Conservation (phyloP, 2,113 vertebrate species). For the Cettia cetti region DNA sequence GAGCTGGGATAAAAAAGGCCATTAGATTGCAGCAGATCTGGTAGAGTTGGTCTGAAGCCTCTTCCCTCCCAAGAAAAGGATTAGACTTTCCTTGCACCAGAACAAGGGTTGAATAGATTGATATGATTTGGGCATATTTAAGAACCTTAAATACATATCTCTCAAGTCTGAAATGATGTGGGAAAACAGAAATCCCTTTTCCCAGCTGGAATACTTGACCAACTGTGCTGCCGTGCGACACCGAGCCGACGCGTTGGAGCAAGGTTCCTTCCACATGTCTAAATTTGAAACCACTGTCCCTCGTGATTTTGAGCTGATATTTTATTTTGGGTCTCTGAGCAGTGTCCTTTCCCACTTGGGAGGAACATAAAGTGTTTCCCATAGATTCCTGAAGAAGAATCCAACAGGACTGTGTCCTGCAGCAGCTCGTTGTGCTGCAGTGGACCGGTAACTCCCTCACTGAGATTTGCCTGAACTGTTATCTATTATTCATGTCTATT, state of each 20-base stretch:
- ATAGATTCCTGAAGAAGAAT: not conserved
- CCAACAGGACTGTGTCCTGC: fast-evolving
- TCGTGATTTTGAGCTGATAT: not conserved
- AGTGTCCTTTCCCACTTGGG: not conserved
- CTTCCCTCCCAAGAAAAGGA: not conserved
- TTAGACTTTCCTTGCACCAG: not conserved
- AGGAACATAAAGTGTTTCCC: not conserved
- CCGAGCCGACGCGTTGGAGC: not conserved
- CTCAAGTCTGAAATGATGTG: conserved; percentile 1
- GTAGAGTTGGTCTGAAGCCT: conserved; percentile 30
- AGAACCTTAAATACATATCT: not conserved
- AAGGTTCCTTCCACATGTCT: not conserved
- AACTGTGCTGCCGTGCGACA: not conserved
- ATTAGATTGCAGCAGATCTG: conserved; percentile 58
- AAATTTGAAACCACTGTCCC: not conserved
- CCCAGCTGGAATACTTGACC: not conserved
- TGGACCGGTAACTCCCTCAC: not conserved
- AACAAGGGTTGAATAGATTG: not conserved
- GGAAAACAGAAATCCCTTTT: not conserved
- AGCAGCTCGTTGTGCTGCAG: not conserved
- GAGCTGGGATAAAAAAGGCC: conserved; percentile 66
- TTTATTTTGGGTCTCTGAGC: not conserved
- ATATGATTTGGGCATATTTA: not conserved
- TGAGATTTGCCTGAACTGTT: not conserved
- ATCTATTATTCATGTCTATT: not conserved